phyloP scores from a whole-genome alignment of 2,797 vertebrate genomes.

The Euthynnus affinis region DNA sequence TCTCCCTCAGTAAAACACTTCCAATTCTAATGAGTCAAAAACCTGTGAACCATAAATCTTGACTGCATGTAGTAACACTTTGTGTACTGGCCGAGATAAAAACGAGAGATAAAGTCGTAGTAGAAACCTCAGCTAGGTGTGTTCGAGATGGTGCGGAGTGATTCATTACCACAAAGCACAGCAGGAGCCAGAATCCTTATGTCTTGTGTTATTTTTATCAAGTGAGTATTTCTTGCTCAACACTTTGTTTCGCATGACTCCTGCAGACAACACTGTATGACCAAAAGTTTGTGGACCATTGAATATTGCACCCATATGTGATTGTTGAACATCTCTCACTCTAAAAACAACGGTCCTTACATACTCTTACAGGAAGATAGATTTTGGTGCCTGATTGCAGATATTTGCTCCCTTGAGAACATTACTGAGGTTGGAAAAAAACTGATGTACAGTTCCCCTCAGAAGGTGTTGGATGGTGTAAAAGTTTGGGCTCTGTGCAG shows the following conservation, averaged over 20 bases:
- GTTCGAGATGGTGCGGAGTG: slow-evolving; percentile 1
- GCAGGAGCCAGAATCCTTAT: slow-evolving; percentile 3
- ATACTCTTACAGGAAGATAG: neutral
- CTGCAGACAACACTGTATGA: neutral
- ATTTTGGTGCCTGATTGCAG: neutral
- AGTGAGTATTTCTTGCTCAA: slow-evolving; percentile 12
- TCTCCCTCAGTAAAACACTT: slow-evolving; percentile 9
- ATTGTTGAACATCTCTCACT: neutral
- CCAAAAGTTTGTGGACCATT: neutral
- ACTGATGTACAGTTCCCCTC: neutral
- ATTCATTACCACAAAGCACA: slow-evolving; percentile 26
- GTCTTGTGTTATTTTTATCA: neutral
- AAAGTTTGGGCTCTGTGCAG: too few relatives aligned
- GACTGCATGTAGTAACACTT: slow-evolving; percentile 8
- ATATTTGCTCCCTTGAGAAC: slow-evolving; percentile 17
- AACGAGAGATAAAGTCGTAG: slow-evolving; percentile 17
- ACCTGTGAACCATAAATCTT: slow-evolving; percentile 46
- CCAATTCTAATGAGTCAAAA: slow-evolving; percentile 27
- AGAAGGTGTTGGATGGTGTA: neutral
- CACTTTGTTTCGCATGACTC: slow-evolving; percentile 8
- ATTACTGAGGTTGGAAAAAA: neutral
- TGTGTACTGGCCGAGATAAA: slow-evolving; percentile 39
- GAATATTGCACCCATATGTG: too few relatives aligned
- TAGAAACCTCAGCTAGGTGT: slow-evolving; percentile 17
- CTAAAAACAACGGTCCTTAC: neutral